A percentile compares a stretch with the other conserved stretches of the same genome.
Conservation (phyloP, 2,797 vertebrate species). For the Hirundo rustica region DNA sequence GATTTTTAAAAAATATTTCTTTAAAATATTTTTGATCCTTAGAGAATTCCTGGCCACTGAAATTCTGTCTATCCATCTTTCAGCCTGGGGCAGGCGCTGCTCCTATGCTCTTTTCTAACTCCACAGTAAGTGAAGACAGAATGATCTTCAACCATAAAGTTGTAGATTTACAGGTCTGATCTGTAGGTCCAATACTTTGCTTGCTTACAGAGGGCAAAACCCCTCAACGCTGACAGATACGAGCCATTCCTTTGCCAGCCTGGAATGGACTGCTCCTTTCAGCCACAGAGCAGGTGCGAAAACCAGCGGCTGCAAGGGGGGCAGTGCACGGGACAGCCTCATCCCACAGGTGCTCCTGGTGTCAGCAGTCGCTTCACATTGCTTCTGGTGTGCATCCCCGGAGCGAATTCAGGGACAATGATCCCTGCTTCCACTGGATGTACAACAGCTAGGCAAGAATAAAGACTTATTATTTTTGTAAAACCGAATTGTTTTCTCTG, state of each 20-base stretch:
- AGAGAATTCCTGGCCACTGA: neutral
- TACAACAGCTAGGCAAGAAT: neutral
- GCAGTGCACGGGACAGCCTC: accelerated
- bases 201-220: neutral
- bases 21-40: neutral
- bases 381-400: neutral
- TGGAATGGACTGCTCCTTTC: neutral
- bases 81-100: neutral
- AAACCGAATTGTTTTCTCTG: neutral
- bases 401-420: neutral
- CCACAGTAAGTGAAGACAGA: neutral
- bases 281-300: neutral
- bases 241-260: neutral
- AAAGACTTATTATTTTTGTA: neutral
- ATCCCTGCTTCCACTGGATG: neutral
- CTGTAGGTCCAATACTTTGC: accelerated
- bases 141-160: neutral
- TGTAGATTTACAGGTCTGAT: neutral
- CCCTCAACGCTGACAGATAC: accelerated
- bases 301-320: neutral
- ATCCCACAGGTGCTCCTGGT: neutral
- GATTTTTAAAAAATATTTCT: neutral
- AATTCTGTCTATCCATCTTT: neutral
- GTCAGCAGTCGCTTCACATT: accelerated
- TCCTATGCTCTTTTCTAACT: neutral